A percentile compares a stretch with the other conserved stretches of the same genome.
Conservation (phyloP, 2,888 invertebrate species). For the Heliconius ethilla region DNA sequence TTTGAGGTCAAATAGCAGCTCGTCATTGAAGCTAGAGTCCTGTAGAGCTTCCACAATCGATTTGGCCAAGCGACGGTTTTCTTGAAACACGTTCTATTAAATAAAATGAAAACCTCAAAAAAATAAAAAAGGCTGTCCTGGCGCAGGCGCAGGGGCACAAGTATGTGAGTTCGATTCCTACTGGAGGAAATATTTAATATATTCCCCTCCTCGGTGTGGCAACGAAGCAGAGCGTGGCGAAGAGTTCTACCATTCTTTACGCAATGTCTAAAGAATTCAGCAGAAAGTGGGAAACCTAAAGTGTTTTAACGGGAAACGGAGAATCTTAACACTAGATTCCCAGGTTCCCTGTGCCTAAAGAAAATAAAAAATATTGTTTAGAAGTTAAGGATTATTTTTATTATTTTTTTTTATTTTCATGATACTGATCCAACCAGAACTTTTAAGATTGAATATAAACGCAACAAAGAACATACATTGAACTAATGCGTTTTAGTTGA, state of each 20-base stretch:
- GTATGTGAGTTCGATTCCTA: background rate
- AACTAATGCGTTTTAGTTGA: no score
- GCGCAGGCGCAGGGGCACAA: no score
- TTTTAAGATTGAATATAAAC: no score
- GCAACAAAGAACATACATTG: no score
- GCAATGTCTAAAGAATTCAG: no score
- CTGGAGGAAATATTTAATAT: background rate
- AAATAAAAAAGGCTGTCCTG: no score
- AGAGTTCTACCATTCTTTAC: background rate
- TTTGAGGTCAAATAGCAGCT: slow-evolving; percentile 70
- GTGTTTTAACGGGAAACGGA: background rate
- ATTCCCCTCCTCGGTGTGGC: background rate
- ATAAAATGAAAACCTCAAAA: background rate
- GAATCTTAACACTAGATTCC: background rate
- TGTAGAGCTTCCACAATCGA: slow-evolving; percentile 67
- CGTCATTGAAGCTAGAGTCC: slow-evolving; percentile 62
- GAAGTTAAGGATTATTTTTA: no score
- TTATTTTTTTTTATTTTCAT: no score
- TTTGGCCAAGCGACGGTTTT: slow-evolving; percentile 62
- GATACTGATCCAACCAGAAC: no score
- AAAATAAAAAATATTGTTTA: no score
- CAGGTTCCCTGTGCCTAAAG: background rate
- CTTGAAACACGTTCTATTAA: slow-evolving; percentile 57
- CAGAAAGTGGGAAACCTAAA: no score
- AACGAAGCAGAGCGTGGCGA: background rate